Evolutionary conservation across 1,140 invertebrate species (phyloP).

Genomic region (Arion vulgaris): DNA sequence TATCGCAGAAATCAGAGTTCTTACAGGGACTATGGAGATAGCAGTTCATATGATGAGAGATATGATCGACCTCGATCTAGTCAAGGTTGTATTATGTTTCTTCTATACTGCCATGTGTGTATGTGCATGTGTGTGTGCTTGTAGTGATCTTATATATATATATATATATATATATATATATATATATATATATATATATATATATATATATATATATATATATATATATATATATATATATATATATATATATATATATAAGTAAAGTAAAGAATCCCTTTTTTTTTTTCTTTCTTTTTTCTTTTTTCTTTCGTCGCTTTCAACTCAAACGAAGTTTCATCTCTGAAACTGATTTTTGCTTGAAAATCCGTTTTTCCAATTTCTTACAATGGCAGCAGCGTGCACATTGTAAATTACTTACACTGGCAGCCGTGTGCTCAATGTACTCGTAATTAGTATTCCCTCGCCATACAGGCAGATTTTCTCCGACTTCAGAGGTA

Average conservation of each 20-base stretch:
- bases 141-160: neutral
- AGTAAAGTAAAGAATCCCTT: neutral
- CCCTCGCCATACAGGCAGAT: no score
- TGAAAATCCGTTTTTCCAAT: no score
- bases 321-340: no score
- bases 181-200: neutral
- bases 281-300: neutral
- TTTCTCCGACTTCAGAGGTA: no score
- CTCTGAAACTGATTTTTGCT: no score
- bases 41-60: conserved; percentile 54
- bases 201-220: neutral
- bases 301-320: no score
- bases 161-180: neutral
- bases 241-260: neutral
- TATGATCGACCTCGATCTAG: conserved; percentile 67
- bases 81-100: conserved; percentile 40
- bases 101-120: neutral
- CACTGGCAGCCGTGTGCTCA: no score
- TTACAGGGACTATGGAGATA: conserved; percentile 40
- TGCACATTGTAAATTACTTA: no score
- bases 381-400: no score
- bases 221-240: neutral
- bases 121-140: neutral
- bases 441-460: no score
- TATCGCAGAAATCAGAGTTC: conserved; percentile 26